Base-by-base conservation (phyloP, 2,113 vertebrate genomes). In the Aphyosemion australe region DNA sequence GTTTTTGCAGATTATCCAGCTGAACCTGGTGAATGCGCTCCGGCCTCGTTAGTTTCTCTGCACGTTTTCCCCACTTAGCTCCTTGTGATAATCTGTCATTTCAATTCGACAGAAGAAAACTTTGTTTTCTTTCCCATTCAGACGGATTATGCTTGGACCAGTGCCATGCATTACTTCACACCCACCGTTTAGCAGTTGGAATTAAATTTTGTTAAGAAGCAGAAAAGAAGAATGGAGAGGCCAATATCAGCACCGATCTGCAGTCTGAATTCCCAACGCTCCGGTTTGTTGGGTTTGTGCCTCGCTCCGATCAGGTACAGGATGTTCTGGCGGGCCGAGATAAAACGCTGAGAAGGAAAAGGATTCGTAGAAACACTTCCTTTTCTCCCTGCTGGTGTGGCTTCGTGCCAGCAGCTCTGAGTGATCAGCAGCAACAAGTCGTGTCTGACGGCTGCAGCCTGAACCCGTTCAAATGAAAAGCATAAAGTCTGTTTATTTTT, bases 321-420 rank as follows among this genome's bases (percentile, higher is more conserved):
- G 89, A 92, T 89, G 83, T 93, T 79, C 81, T 85, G 79, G 79
- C 79, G 79, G 85, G 60, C 67, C 19, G 16, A 80, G 88, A 92
- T 92, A 90, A 90, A 49, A 39, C 12, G 26, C 78, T 45, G 14
- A 8, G 19, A 39, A 49, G n/a, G 26, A 84, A 87, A 79, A 76
- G 74, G 51, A 52, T 77, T 71, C n/a, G 69, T 57, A 74, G 55
- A 85, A 91, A 87, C 65, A 61, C 77, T 87, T 90, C 77, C 72
- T 65, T 80, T 90, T 77, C 85, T 68, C 74, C 68, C 60, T 74
- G 87, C 79, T 81, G 77, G 80, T 70, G 56, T 86, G 76, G 78
- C 82, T 82, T 34, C 11, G 18, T 69, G 61, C 68, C 76, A 64
- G 58, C 58, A 78, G 75, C 71, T 61, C 34, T 37, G 14, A 45